A percentile compares a stretch with the other conserved stretches of the same genome.
Evolutionary conservation across 2,113 vertebrate genomes (phyloP).

Genomic region (Anolis sagrei): DNA sequence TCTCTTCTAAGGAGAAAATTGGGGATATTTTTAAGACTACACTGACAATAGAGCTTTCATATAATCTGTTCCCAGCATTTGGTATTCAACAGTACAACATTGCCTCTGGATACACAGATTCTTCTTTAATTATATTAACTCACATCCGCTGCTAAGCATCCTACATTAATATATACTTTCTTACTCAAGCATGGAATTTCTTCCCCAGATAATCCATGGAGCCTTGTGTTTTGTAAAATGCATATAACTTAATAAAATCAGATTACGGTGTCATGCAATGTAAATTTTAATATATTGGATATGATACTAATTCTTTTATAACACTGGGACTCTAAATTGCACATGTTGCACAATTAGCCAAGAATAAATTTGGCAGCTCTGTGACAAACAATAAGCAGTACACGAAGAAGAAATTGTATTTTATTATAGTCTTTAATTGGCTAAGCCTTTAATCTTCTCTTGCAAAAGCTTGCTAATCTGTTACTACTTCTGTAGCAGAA

Average conservation of each 20-base stretch:
- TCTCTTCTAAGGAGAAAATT: background rate
- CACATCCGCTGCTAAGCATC: background rate
- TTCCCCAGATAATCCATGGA: background rate
- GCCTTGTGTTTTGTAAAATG: background rate
- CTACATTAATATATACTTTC: background rate
- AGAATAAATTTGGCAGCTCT: constrained; percentile 1
- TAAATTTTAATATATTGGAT: background rate
- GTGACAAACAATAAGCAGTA: background rate
- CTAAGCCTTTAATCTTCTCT: constrained; percentile 20
- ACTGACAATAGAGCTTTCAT: background rate
- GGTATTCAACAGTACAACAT: background rate
- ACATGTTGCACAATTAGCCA: background rate
- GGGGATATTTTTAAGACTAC: background rate
- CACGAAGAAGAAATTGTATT: constrained; percentile 10
- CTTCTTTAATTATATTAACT: background rate
- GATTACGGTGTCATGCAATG: background rate
- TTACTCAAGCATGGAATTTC: background rate
- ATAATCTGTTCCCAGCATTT: background rate
- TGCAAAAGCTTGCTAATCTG: constrained; percentile 16
- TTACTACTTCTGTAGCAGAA: constrained; percentile 19
- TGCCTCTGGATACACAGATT: background rate
- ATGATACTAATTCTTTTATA: background rate
- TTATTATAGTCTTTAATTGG: constrained; percentile 24
- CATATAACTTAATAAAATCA: background rate
- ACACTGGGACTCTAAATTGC: background rate